Percentiles rank a stretch among this genome's conserved stretches.
These are phyloP conservation scores for Penaeus indicus DNA, from an alignment of 1,140 invertebrate genomes.

Conservation along the genomic window DNA sequence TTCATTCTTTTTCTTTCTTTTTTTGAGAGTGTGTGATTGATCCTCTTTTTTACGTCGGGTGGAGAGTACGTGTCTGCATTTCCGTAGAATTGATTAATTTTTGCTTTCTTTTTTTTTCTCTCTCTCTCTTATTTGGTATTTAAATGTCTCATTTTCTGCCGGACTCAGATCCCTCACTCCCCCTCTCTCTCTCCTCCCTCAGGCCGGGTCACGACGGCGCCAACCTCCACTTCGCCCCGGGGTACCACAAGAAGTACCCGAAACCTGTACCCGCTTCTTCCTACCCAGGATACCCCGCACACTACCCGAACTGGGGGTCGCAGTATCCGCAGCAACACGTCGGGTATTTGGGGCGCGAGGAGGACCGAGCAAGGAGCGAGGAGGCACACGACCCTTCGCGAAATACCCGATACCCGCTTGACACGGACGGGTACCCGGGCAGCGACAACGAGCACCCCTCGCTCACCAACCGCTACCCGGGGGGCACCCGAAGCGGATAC, in stretches of 20 bases:
- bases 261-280: neutral
- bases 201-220: conserved; percentile 24
- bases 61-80: too few species aligned
- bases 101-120: too few species aligned
- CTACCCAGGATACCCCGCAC: conserved; percentile 17
- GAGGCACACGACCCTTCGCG: neutral
- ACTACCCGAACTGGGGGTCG: conserved; percentile 18
- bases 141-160: neutral
- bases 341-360: neutral
- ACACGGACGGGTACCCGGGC: neutral
- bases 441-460: neutral
- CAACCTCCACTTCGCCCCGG: conserved; percentile 13
- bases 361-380: neutral
- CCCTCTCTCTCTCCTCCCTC: neutral
- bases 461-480: neutral
- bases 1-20: too few species aligned
- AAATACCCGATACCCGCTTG: conserved; percentile 30
- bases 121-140: neutral
- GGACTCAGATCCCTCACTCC: neutral
- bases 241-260: conserved; percentile 46
- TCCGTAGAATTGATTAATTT: too few species aligned
- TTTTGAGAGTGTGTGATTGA: too few species aligned
- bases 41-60: too few species aligned
- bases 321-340: neutral
- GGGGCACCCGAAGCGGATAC: neutral